Evolutionary conservation across 1,140 invertebrate genomes (phyloP), one percentile per base, ranked within the genome.

Genomic region (Papilio xuthus): DNA sequence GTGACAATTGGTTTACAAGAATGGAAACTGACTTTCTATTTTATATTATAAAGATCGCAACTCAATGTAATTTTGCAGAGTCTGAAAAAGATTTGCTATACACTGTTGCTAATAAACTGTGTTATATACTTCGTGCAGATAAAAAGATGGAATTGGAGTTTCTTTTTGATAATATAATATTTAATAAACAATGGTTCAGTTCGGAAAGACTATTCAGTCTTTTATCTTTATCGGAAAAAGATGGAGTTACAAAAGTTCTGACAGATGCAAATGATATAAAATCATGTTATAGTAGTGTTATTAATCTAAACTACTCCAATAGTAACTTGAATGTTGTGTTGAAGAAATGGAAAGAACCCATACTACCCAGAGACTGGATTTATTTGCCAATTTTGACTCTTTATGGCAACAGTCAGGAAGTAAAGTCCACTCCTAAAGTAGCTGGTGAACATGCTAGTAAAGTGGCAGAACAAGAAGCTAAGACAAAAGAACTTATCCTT

Each of bases 301-400:
- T 95, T n/a, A 94, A 92, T 41, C 80, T 94, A 26, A 92, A 92
- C 78, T 84, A 85, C 78, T 80, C 80, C 28, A 80, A 88, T 10
- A 83, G 78, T 50, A 85, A 81, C 0, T 81, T 81, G 37, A 90
- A 86, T 84, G 80, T 93, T 75, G 77, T 87, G 26, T 84, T 91
- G 8, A 86, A 77, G 41, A 85, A 84, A 75, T 95, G 92, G 90
- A 91, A 92, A 78, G 93, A 93, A 60, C 94, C 94, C 60, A 92
- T 95, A 1, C 94, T 96, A 82, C 96, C 96, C 0, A 94, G 95
- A 84, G 96, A 96, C 85, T 96, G 96, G 96, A 94, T 96, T 9
- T 96, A 96, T 83, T 91, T 96, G 42, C 96, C 96, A 2, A 93
- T 96, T 23, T 89, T 96, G 1, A 92, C 95, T 44, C 84, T 95